A percentile compares a stretch with the other conserved stretches of the same genome.
Conservation (phyloP, 2,113 vertebrate species). For the Cardinalis cardinalis region DNA sequence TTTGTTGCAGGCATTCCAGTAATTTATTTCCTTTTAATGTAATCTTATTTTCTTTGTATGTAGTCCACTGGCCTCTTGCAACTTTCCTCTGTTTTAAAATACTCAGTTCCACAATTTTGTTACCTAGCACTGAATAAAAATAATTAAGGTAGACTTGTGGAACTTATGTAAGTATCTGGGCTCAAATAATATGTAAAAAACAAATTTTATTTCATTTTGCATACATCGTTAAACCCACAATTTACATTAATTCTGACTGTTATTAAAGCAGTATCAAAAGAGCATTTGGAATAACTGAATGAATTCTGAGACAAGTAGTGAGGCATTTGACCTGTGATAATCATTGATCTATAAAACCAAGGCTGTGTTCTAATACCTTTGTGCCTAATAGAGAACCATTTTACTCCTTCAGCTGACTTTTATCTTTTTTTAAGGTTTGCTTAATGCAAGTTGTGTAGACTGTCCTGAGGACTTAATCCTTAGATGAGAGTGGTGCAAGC, state of each 20-base stretch:
- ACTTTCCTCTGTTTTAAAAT: background rate
- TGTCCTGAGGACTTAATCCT: background rate
- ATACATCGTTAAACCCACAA: background rate
- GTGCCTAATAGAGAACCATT: background rate
- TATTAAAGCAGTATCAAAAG: background rate
- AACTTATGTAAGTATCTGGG: background rate
- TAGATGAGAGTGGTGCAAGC: background rate
- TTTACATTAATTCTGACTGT: background rate
- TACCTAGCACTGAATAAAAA: background rate
- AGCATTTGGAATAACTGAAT: background rate
- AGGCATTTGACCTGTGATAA: background rate
- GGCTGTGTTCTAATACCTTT: background rate
- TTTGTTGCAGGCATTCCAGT: background rate
- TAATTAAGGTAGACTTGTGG: background rate
- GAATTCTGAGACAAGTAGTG: background rate
- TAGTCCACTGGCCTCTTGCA: background rate
- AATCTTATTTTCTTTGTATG: background rate
- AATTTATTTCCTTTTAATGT: background rate
- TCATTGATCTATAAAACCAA: background rate
- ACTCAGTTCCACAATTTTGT: background rate
- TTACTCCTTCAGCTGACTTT: background rate
- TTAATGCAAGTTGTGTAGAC: background rate
- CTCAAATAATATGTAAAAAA: fast-evolving
- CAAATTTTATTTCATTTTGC: background rate
- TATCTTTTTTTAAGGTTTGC: background rate